Evolutionary conservation across 2,888 invertebrate species (phyloP), one percentile per base, ranked within the genome.

Genomic region (Criorhina ranunculi): DNA sequence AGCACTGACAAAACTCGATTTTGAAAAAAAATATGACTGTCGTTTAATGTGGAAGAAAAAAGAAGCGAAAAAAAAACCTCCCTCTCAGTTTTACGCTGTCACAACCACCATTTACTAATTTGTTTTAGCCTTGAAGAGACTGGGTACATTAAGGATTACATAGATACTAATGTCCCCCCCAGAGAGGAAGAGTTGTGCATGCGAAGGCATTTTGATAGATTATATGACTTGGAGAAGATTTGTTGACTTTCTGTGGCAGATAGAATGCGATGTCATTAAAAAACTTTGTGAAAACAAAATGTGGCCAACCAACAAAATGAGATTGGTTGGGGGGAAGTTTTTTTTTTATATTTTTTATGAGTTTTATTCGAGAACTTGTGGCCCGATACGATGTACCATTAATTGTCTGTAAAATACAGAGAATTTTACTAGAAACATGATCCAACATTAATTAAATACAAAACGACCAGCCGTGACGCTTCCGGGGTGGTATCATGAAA

Each of bases 201-300:
- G n/a, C n/a, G 67, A 67, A 82, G 69, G 73, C 60, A 62, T 78
- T 83, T 83, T 83, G 73, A 79, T 64, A 79, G 83, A 79, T 69
- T 55, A 67, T 67, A 73, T 66, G 78, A 82, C 78, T 70, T 70
- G 55, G 35, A 57, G 42, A 64, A 72, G 78, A 79, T 79, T 79
- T 79, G 72, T 72, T 79, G 78, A 72, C 82, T 81, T 77, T 67
- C 29, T 73, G 55, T 70, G 55, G 55, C 60, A 60, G 66, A 79
- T 49, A 79, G 51, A 49, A 69, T 70, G 69, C 69, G 37, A 70
- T 51, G 72, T 79, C 78, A 79, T 72, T 79, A 33, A n/a, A 66
- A 66, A 15, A n/a, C n/a, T n/a, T n/a, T n/a, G n/a, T n/a, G n/a
- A 51, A 75, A 53, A 46, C 17, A 44, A 51, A 24, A 49, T 44